Evolutionary conservation across 2,888 invertebrate species (phyloP).

Genomic region (Spodoptera littoralis): DNA sequence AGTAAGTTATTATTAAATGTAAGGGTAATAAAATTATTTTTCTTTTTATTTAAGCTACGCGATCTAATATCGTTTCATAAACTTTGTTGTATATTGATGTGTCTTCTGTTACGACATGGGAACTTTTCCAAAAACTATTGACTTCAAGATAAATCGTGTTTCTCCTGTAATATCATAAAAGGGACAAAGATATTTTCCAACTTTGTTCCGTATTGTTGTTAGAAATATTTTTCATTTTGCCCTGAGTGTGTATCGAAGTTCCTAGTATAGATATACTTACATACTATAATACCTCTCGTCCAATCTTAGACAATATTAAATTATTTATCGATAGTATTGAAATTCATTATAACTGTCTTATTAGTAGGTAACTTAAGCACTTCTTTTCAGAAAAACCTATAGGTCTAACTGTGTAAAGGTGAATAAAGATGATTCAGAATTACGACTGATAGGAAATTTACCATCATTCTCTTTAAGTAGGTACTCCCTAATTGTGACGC

Average conservation of each 20-base stretch:
- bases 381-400: background rate
- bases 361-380: constrained; percentile 9
- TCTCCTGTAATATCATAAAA: constrained; percentile 49
- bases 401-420: too few relatives aligned
- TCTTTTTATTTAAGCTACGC: too few relatives aligned
- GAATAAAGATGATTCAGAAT: too few relatives aligned
- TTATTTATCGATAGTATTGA: constrained; percentile 7
- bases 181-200: constrained; percentile 43
- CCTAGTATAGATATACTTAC: constrained; percentile 7
- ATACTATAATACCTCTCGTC: constrained; percentile 1
- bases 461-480: too few relatives aligned
- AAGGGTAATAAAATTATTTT: too few relatives aligned
- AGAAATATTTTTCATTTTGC: constrained; percentile 38
- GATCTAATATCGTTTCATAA: too few relatives aligned
- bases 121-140: constrained; percentile 51
- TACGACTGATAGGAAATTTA: too few relatives aligned
- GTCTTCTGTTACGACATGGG: constrained; percentile 29
- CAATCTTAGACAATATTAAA: constrained; percentile 6
- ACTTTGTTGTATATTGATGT: background rate
- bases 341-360: constrained; percentile 2
- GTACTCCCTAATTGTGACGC: too few relatives aligned
- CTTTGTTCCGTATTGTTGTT: constrained; percentile 31
- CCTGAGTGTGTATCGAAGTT: constrained; percentile 16
- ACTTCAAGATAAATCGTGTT: constrained; percentile 51
- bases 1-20: background rate